Percentiles rank a stretch among this genome's conserved stretches.
Conservation (phyloP, 2,113 vertebrate genomes). For the Chloebia gouldiae region DNA sequence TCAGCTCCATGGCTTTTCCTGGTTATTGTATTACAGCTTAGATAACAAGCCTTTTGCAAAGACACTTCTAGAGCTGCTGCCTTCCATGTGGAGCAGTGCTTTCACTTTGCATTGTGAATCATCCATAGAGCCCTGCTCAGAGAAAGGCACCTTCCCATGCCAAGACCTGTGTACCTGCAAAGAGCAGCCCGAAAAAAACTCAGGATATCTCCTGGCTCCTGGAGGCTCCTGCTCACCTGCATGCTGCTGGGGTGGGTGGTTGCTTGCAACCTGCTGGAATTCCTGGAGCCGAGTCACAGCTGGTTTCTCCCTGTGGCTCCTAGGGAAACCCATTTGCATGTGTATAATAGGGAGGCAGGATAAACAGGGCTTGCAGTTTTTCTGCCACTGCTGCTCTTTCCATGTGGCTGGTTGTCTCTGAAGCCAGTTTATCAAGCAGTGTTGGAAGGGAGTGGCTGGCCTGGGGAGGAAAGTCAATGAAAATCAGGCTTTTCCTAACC, state of each 20-base stretch:
- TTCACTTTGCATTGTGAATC: neutral
- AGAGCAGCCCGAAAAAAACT: neutral
- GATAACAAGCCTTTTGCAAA: neutral
- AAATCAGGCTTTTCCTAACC: slow-evolving; percentile 45
- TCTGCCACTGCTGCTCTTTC: neutral
- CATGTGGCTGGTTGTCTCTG: slow-evolving; percentile 17
- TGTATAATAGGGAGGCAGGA: neutral
- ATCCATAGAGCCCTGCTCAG: neutral
- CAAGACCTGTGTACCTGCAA: neutral
- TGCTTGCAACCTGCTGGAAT: neutral
- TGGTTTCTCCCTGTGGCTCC: neutral
- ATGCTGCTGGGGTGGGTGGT: neutral
- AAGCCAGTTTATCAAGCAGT: slow-evolving; percentile 63
- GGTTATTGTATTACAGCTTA: neutral
- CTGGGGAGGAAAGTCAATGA: slow-evolving; percentile 18
- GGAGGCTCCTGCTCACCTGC: neutral
- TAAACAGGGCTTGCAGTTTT: slow-evolving; percentile 26
- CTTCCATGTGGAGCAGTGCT: neutral
- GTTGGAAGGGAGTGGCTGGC: slow-evolving; percentile 51
- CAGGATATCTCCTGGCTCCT: neutral
- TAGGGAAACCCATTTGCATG: slow-evolving; percentile 8
- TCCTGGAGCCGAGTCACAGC: slow-evolving; percentile 1
- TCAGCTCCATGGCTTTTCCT: neutral
- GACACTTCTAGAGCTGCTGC: neutral
- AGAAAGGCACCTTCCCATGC: neutral